Percentiles rank a stretch among this genome's conserved stretches.
Evolutionary conservation across 2,797 vertebrate species (phyloP).

Genomic region (Poeciliopsis presidionis): DNA sequence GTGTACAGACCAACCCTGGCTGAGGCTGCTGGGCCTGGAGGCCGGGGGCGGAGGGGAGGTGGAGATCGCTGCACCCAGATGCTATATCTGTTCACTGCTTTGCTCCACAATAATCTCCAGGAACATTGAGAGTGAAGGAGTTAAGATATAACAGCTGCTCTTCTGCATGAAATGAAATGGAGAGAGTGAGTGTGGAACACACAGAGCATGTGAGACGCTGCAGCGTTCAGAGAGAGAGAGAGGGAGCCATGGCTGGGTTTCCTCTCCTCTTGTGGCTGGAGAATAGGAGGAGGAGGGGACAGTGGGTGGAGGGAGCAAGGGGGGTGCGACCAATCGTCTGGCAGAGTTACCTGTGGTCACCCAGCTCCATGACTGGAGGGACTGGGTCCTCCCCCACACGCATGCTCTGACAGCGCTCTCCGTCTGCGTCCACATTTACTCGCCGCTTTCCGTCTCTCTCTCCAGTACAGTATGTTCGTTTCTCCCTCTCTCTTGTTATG

Average conservation of each 20-base stretch:
- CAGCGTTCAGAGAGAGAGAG: slow-evolving; percentile 15
- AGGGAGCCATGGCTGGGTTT: slow-evolving; percentile 52
- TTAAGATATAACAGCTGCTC: neutral
- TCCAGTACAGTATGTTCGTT: slow-evolving; percentile 41
- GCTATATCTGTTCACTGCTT: neutral
- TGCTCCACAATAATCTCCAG: neutral
- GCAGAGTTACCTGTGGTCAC: slow-evolving; percentile 54
- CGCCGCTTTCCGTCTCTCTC: slow-evolving; percentile 10
- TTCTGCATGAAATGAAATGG: neutral
- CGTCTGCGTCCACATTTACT: slow-evolving; percentile 23
- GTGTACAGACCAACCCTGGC: neutral
- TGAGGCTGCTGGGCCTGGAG: neutral
- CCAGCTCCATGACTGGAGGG: neutral
- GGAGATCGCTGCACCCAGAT: neutral
- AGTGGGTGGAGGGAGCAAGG: slow-evolving; percentile 66
- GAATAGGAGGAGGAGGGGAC: slow-evolving; percentile 62
- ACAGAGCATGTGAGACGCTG: slow-evolving; percentile 2
- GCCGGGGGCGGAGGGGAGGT: neutral
- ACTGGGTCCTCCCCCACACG: slow-evolving; percentile 37
- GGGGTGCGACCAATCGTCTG: slow-evolving; percentile 83
- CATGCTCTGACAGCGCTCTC: slow-evolving; percentile 32
- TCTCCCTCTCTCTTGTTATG: slow-evolving; percentile 28
- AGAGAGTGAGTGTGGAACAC: slow-evolving; percentile 1
- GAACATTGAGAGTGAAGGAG: neutral
- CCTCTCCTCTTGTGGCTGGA: slow-evolving; percentile 51